Evolutionary conservation across 2,888 invertebrate genomes (phyloP).

Genomic region (Hydriomena furcata): DNA sequence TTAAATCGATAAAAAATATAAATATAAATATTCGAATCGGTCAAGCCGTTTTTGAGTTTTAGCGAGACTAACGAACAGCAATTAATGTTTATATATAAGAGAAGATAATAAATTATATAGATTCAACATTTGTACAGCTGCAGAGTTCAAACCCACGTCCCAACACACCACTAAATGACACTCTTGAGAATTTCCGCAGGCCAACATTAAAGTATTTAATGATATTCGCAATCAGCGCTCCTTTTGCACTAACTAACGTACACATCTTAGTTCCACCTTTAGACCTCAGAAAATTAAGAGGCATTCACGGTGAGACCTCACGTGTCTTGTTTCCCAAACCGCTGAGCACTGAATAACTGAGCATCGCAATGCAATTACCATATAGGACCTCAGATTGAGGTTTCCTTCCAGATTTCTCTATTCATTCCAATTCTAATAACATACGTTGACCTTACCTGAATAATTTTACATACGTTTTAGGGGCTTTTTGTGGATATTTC

Average conservation of each 20-base stretch:
- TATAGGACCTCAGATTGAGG: constrained; percentile 31
- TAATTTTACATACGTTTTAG: constrained; percentile 32
- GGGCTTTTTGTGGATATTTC: constrained; percentile 22
- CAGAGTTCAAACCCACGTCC: no score
- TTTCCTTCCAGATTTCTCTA: constrained; percentile 31
- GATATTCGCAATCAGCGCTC: constrained; percentile 19
- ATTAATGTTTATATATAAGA: no score
- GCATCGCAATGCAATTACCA: constrained; percentile 33
- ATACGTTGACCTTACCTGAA: constrained; percentile 34
- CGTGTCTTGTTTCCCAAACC: constrained; percentile 34
- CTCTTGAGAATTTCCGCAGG: not conserved
- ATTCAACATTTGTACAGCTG: no score
- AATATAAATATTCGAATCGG: no score
- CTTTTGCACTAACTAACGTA: constrained; percentile 10
- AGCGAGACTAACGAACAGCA: no score
- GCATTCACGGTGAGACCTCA: constrained; percentile 28
- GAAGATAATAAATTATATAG: no score
- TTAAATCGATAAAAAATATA: no score
- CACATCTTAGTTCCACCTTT: constrained; percentile 20
- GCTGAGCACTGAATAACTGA: constrained; percentile 15
- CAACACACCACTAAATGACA: no score
- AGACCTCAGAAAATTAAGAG: constrained; percentile 31
- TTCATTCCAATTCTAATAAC: constrained; percentile 34
- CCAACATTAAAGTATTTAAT: no score
- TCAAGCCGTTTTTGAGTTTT: no score